Base-by-base conservation (phyloP, 2,113 vertebrate species). In the Bubo blakistoni region DNA sequence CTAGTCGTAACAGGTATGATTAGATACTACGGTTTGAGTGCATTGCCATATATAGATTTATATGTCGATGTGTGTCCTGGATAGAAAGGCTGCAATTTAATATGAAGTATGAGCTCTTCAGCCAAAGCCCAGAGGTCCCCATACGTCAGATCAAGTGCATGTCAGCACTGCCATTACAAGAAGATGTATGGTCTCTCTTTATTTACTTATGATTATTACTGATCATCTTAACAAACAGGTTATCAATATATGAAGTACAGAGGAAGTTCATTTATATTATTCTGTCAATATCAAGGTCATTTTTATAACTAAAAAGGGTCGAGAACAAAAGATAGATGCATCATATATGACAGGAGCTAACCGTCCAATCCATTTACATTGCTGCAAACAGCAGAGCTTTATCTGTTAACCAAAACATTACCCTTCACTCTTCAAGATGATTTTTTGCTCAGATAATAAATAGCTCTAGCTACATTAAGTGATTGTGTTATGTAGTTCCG, bases 141-240 rank as follows among this genome's bases (percentile, higher is more conserved):
- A 67, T 97, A 86, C 76, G 86, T 97, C 98, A 97, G 96, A 65
- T 79, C 76, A 8, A 6, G 77, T 18, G 8, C 40, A 66, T 74
- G 97, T 96, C 97, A 94, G 85, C 59, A 13, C 65, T 79, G 95
- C 96, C 96, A 55, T 76, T 66, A 46, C 51, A 13, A 19, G 87
- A 92, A 98, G 98, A 98, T 96, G 91, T 95, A 97, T 96, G 40
- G 81, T 74, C 97, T 83, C 81, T 69, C 95, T 97, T 95, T 98
- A 97, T 97, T 98, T 98, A 98, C 98, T 98, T 98, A 98, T 97
- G 98, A 98, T 99, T 98, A 99, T 99, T 98, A 98, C 98, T 97
- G 98, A 98, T 99, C 98, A 98, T 98, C 98, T 97, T 92, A 97
- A 89, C 96, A 97, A 98, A 97, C 97, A 90, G 96, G 96, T 98